A percentile compares a stretch with the other conserved stretches of the same genome.
These are phyloP conservation scores for Chrysotoxum bicinctum DNA, from an alignment of 2,888 invertebrate genomes.

Conservation along the genomic window DNA sequence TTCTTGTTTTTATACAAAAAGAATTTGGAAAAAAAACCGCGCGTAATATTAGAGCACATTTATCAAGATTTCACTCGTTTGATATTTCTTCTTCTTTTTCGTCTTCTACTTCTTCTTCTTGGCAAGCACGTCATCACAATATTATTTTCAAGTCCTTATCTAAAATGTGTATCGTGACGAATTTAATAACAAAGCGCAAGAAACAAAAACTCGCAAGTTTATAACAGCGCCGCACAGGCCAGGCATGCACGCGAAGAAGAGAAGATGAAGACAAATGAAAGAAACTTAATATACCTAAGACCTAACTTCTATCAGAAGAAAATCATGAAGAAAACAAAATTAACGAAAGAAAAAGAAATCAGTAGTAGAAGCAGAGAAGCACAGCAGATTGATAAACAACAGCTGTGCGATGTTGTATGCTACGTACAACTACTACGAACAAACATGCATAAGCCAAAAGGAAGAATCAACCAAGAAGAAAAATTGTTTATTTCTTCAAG, in stretches of 20 bases:
- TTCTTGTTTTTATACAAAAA: neutral
- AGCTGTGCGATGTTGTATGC: conserved; percentile 57
- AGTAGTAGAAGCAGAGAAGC: neutral
- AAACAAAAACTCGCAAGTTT: neutral
- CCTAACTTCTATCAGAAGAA: neutral
- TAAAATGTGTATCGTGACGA: conserved; percentile 56
- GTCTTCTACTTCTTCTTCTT: neutral
- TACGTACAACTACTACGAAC: neutral
- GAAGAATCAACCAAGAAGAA: conserved; percentile 17
- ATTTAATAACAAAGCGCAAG: conserved; percentile 30
- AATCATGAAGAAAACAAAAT: conserved; percentile 11
- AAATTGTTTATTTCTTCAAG: conserved; percentile 50
- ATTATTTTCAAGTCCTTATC: conserved; percentile 3
- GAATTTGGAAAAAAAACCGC: conserved; percentile 13
- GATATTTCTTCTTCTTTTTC: conserved; percentile 2
- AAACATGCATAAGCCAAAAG: neutral
- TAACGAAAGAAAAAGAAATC: neutral
- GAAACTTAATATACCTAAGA: conserved; percentile 2
- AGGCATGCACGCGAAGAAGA: neutral
- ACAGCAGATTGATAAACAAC: conserved; percentile 24
- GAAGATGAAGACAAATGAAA: neutral
- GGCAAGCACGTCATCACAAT: neutral
- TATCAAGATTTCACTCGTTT: conserved; percentile 48
- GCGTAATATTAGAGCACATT: conserved; percentile 64
- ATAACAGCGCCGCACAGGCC: neutral